Evolutionary conservation across 2,888 invertebrate species (phyloP), one percentile per base, ranked within the genome.

Genomic region (Acleris sparsana): DNA sequence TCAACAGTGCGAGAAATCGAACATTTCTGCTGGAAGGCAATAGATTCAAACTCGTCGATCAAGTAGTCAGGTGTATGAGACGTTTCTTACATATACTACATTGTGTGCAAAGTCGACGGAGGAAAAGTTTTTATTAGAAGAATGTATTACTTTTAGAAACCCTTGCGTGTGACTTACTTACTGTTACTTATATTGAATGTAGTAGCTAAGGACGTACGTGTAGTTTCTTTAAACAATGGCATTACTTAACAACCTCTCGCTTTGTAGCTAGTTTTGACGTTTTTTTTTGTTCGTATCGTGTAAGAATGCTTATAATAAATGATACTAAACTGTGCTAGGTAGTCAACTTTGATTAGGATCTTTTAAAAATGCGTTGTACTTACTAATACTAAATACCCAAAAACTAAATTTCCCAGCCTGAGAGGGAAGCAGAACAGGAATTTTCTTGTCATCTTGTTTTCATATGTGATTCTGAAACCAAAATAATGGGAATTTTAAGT

Each of bases 401-500:
- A 90, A 55, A 92, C 79, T 71, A 91, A 84, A 76, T 92, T 92
- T 65, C 92, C 92, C 80, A 84, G 75, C 77, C 90, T 77, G 46
- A 92, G 76, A 67, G 92, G 92, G 72, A 92, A 92, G 75, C 92
- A 92, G 72, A 89, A 91, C 39, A 92, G 79, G 77, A 92, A 92
- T 76, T 92, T 92, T 75, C 92, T 85, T 70, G 88, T 91, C 92
- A 92, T 92, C 76, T 87, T 82, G 70, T 44, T 74, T 57, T 78
- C 87, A 88, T 87, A 72, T 80, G 81, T 72, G 70, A 70, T 71
- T 73, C 88, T 90, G 85, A 56, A 90, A 88, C 69, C 74, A 72
- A 69, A 62, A 70, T 66, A 68, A 64, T 53, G 20, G 16, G 2
- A 13, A 3, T 7, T 9, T 49, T 13, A 22, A 22, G 3, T 22